Evolutionary conservation across 1,140 invertebrate species (phyloP).

Genomic region (Drosophila pachea): DNA sequence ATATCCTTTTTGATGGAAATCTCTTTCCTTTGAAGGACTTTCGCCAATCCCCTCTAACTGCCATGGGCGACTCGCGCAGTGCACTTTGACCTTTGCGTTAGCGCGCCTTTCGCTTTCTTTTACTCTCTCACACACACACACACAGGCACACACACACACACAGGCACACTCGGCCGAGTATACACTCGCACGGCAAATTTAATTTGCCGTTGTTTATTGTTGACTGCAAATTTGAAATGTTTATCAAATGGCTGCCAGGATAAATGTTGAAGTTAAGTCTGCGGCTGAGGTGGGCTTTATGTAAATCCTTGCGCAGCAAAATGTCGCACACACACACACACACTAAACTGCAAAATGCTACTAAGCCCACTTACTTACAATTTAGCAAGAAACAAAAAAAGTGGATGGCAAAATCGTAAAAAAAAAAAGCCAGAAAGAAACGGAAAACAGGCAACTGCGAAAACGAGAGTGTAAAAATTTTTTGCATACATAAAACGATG

Average conservation of each 20-base stretch:
- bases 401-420: slow-evolving; percentile 42
- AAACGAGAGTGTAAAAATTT: slow-evolving; percentile 75
- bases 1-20: too few relatives aligned
- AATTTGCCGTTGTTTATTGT: slow-evolving; percentile 20
- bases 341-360: slow-evolving; percentile 72
- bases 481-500: slow-evolving; percentile 69
- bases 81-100: slow-evolving; percentile 55
- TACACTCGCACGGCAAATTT: slow-evolving; percentile 6
- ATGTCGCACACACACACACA: slow-evolving; percentile 38
- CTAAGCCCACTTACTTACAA: slow-evolving; percentile 77
- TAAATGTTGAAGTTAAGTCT: slow-evolving; percentile 64
- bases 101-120: neutral
- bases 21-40: too few relatives aligned
- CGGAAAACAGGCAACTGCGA: slow-evolving; percentile 51
- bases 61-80: slow-evolving; percentile 6
- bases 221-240: slow-evolving; percentile 48
- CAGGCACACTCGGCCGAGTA: too few relatives aligned
- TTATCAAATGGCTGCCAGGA: slow-evolving; percentile 55
- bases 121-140: neutral
- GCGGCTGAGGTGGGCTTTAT: slow-evolving; percentile 63
- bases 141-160: neutral
- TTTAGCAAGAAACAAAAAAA: slow-evolving; percentile 64
- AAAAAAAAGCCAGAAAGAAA: slow-evolving; percentile 19
- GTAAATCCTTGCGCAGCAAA: slow-evolving; percentile 62
- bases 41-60: too few relatives aligned